Base-by-base conservation (phyloP, 2,888 invertebrate genomes). In the Euplexia lucipara region DNA sequence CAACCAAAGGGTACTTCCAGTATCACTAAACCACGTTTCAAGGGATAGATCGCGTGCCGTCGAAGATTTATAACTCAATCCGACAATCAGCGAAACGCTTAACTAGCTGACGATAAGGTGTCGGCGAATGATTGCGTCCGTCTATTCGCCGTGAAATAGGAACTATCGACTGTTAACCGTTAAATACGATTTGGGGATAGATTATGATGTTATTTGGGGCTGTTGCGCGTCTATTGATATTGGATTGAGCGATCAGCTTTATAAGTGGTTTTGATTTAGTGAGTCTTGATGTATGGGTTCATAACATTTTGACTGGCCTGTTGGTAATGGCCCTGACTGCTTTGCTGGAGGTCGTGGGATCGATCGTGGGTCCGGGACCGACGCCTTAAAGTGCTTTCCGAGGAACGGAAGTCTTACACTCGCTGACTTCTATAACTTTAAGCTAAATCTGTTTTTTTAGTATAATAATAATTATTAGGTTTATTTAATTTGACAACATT, bases 71-170 rank as follows among this genome's bases (percentile, higher is more conserved):
- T 91, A 91, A 91, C 94, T 93, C 94, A 93, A 93, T 94, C 90
- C 88, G 90, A 87, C 93, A 94, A 94, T 95, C 94, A 94, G 90
- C 82, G 90, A 91, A 95, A 92, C 94, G 91, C 92, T 94, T 93
- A 94, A 94, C 92, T 90, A 93, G 89, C 90, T 89, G 90, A 89
- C 90, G 94, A 94, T 95, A 94, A 93, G 92, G 92, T 92, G 92
- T 90, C 88, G 91, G 84, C 86, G 86, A 91, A 87, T 90, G 91
- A 93, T 93, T 86, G 88, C 86, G 81, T 82, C 87, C 86, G 87
- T 89, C 90, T 91, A 88, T 89, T 86, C 81, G 69, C 78, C 82
- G 82, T 85, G 83, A 83, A 81, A 75, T 81, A 79, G 74, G 52
- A 78, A 78, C 78, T 77, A 76, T 83, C 65, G 76, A 77, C 69